Base-by-base conservation (phyloP, 1,140 invertebrate species). In the Zophobas atratus region DNA sequence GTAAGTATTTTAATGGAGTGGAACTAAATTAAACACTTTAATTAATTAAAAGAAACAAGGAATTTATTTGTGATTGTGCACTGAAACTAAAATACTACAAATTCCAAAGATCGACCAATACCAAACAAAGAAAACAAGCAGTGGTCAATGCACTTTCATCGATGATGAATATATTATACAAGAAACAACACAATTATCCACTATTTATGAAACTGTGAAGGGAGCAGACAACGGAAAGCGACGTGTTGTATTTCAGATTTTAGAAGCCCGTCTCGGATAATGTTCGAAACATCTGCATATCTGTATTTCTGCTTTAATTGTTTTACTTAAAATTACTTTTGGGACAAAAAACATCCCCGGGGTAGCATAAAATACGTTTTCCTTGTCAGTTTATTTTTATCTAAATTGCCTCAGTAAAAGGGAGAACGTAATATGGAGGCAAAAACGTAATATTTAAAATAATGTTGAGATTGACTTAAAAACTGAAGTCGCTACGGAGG, bases 321-420 rank as follows among this genome's bases (percentile, higher is more conserved):
- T 79, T 79, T 67, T 53, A 79, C 74, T 79, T 79, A 76, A 79
- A 79, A 79, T 79, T 79, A 79, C 78, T 76, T 70, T 39, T 38
- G 51, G 51, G 76, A 76, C 73, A 76, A 78, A 79, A 79, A 79
- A 79, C 76, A 79, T 70, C 78, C 71, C 67, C 56, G 76, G 78
- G 78, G 78, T 79, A 70, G 63, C 74, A 79, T 76, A 70, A 79
- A 79, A 76, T 79, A 79, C 78, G 74, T 48, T 79, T 77, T 70
- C 51, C 74, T 76, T 79, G 67, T 76, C 55, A 73, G 78, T 79
- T 79, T 79, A 79, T 79, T 79, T 79, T 79, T 79, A 72, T 79
- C 78, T 72, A 76, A 79, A 79, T 76, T 79, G 78, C 74, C 76
- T 60, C 39, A 53, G 46, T 63, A 56, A 75, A 46, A 67, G 55